Conservation (phyloP, 2,888 invertebrate species). For the Monoplex corrugatus region DNA sequence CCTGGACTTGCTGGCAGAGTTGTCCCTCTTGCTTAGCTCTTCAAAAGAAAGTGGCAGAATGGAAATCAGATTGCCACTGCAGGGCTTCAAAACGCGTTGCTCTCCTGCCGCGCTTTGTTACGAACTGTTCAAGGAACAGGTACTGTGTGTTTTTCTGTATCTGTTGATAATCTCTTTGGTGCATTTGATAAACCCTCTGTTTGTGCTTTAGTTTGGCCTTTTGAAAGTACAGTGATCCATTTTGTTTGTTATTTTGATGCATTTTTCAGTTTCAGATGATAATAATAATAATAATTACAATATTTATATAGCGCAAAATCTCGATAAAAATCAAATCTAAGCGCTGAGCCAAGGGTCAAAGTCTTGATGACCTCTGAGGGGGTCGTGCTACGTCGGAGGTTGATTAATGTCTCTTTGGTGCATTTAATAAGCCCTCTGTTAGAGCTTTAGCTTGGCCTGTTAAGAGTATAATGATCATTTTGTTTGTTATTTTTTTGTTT, state of each 20-base stretch:
- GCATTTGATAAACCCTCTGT: too few species aligned
- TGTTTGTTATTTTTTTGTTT: too few species aligned
- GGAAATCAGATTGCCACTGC: not conserved
- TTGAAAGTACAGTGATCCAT: too few species aligned
- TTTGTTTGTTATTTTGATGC: too few species aligned
- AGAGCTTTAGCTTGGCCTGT: too few species aligned
- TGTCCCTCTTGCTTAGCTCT: slow-evolving; percentile 48
- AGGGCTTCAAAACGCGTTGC: slow-evolving; percentile 31
- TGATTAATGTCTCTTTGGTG: slow-evolving; percentile 18
- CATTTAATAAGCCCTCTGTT: too few species aligned
- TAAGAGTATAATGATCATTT: too few species aligned
- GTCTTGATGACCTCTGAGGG: slow-evolving; percentile 51
- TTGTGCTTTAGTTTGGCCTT: too few species aligned
- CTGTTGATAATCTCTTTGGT: not conserved
- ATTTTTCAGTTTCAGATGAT: too few species aligned
- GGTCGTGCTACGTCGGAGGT: not conserved
- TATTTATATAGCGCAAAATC: too few species aligned
- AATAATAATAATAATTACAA: too few species aligned
- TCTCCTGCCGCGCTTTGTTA: slow-evolving; percentile 39
- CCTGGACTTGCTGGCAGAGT: slow-evolving; percentile 56
- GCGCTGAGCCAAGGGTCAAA: slow-evolving; percentile 59
- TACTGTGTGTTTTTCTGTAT: not conserved
- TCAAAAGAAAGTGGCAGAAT: not conserved
- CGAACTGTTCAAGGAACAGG: slow-evolving; percentile 35
- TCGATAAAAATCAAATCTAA: too few species aligned